Evolutionary conservation across 2,888 invertebrate genomes (phyloP), one percentile per base, ranked within the genome.

Genomic region (Hartigia nigra): DNA sequence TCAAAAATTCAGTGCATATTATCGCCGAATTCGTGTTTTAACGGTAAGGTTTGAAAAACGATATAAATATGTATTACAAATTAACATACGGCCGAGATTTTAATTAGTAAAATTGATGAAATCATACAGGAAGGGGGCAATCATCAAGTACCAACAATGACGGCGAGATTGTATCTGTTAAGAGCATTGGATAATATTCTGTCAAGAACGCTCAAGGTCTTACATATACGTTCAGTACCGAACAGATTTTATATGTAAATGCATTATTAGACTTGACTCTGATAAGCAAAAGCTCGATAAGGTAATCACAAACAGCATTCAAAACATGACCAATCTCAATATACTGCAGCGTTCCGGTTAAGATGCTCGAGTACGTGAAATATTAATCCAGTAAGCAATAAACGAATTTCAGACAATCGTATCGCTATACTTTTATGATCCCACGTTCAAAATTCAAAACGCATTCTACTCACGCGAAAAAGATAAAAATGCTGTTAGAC

Each of bases 1-100:
- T 34, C 92, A 94, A 70, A 89, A 93, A 12, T 95, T 96, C 87
- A 96, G 96, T 89, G 93, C 94, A 77, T 97, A 96, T 88, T 97
- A 97, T 87, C 93, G 95, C 82, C 93, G 94, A 88, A 93, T 94
- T 69, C 93, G 95, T 84, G 94, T 97, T 87, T 92, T 97, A 81
- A 94, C 94, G 83, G 96, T 96, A 92, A 93, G 94, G 92, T 77
- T n/a, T 77, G n/a, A 32, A 69, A 74, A 69, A 34, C 82, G 84
- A 74, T 79, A 12, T 75, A 23, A 75, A 74, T 31, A 72, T 77
- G 70, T 78, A 14, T 70, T 74, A 37, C 70, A 70, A 37, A 70
- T 74, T 3, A 74, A 14, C 31, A 72, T 78, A 76, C 55, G 39
- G 14, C 74, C 31, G 12, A 23, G n/a, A 91, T 87, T 89, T 72